phyloP scores from a whole-genome alignment of 2,797 vertebrate genomes.

The Thamnophis elegans region DNA sequence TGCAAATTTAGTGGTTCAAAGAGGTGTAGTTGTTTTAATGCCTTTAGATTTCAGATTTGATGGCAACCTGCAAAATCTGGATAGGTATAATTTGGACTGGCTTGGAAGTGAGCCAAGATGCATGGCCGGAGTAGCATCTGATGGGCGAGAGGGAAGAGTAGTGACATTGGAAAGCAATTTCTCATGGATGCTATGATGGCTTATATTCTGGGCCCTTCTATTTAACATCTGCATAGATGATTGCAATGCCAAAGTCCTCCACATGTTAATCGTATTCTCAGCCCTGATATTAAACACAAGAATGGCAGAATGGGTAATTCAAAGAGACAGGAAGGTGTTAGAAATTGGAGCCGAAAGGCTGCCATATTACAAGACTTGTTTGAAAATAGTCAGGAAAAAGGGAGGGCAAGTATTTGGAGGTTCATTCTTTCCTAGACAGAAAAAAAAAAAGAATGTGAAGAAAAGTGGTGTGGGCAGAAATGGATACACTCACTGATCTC shows the following conservation, averaged over 20 bases:
- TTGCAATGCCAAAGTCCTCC: neutral
- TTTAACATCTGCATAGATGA: constrained; percentile 24
- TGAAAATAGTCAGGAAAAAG: neutral
- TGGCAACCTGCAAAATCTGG: neutral
- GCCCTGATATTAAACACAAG: neutral
- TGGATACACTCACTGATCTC: neutral
- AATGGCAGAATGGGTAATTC: constrained; percentile 13
- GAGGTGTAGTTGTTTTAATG: neutral
- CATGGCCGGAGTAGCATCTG: neutral
- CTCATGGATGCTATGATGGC: neutral
- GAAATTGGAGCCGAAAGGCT: neutral
- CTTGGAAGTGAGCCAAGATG: neutral
- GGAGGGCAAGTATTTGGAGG: neutral
- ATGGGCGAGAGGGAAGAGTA: neutral
- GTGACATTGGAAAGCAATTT: neutral
- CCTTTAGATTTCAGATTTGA: neutral
- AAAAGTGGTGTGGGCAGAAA: too few species aligned
- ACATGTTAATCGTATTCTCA: rapidly evolving
- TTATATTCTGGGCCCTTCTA: neutral
- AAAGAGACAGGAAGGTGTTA: neutral
- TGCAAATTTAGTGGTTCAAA: neutral
- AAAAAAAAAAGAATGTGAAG: neutral
- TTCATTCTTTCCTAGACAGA: too few species aligned
- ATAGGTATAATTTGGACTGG: neutral
- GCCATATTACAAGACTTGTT: neutral